Conservation (phyloP, 2,888 invertebrate genomes). For the Oligia latruncula region DNA sequence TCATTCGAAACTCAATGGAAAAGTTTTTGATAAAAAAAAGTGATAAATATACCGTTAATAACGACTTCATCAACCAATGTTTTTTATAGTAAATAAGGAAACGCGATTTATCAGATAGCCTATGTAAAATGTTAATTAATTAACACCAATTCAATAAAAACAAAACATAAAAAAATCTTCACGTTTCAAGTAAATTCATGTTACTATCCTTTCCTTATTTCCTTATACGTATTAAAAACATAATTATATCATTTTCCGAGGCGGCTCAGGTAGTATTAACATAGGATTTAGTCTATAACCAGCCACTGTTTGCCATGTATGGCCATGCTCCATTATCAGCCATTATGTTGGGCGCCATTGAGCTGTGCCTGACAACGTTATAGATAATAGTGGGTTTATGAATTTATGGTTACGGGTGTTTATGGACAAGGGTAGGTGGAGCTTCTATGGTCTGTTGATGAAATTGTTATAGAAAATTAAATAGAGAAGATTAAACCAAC, state of each 20-base stretch:
- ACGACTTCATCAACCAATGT: not conserved
- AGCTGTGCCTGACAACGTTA: conserved; percentile 18
- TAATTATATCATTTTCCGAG: conserved; percentile 56
- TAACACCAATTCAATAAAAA: not conserved
- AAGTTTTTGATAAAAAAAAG: conserved; percentile 27
- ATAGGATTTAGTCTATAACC: conserved; percentile 60
- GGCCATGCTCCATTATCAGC: conserved; percentile 49
- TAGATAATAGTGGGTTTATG: conserved; percentile 13
- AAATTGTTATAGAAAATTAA: not conserved
- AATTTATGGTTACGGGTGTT: not conserved
- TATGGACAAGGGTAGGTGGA: not conserved
- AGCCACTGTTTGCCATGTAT: conserved; percentile 49
- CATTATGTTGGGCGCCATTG: conserved; percentile 50
- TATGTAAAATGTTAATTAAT: conserved; percentile 26
- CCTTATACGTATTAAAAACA: conserved; percentile 50
- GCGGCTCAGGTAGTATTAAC: conserved; percentile 48
- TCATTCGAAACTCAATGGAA: conserved; percentile 36
- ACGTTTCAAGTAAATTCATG: conserved; percentile 45
- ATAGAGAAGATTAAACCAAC: no score
- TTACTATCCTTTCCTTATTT: conserved; percentile 50
- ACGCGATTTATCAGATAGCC: conserved; percentile 6
- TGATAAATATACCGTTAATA: conserved; percentile 36
- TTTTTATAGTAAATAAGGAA: conserved; percentile 5
- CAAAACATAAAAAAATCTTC: conserved; percentile 30
- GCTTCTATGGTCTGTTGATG: no score